Base-by-base conservation (phyloP, 2,888 invertebrate genomes). In the Ernsta delagoae region DNA sequence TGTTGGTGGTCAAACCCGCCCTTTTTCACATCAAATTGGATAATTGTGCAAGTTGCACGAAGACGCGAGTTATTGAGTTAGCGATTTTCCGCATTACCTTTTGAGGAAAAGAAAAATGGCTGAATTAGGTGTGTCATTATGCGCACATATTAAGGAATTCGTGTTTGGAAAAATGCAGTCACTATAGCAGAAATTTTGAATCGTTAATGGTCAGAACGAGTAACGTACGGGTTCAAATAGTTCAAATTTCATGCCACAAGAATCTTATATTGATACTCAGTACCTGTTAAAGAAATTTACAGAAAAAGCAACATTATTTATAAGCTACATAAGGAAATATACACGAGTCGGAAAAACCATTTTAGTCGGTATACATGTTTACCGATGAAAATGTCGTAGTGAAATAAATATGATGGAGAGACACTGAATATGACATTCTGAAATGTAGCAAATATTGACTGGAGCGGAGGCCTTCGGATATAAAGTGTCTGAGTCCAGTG, bases 21-120 rank as follows among this genome's bases (percentile, higher is more conserved):
- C 41, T 66, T 66, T 60, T 66, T 66, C 43, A 12, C 53, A 16
- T 41, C 41, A 59, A 65, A 59, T 60, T 60, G 66, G 54, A 66
- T 66, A 60, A 66, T 66, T 43, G 66, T 31, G 48, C 12, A 48
- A 48, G 48, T 48, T 53, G 31, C 41, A 24, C 39, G 59, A 65
- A 41, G 65, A 65, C 59, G 39, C 39, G 8, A 8, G 57, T 53
- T 53, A 11, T 56, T 56, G 11, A 56, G n/a, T n/a, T n/a, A 5
- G 31, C 31, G 11, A 34, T 54, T 54, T 54, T 53, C 50, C 6
- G 34, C 6, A 34, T 56, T 31, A 31, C 24, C 4, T 31, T 53
- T 24, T 54, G n/a, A n/a, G n/a, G n/a, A n/a, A 12, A 16, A 24
- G 7, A n/a, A 24, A 8, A 16, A 53, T 53, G 16, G 5, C 16